Evolutionary conservation across 2,113 vertebrate species (phyloP), one percentile per base, ranked within the genome.

Genomic region (Sorex fumeus): DNA sequence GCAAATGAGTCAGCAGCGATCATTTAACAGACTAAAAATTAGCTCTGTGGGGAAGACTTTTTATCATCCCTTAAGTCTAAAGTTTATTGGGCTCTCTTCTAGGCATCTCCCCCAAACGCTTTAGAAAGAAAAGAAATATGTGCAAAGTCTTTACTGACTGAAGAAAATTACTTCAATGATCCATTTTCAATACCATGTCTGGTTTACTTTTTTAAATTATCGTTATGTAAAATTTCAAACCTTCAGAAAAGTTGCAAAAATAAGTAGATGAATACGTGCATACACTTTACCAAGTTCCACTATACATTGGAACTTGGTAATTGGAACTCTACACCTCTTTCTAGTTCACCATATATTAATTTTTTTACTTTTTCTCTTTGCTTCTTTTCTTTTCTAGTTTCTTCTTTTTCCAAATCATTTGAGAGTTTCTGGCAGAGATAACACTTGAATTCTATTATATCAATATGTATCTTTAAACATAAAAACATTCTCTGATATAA

Each of bases 1-100:
- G 70, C 66, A 91, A 94, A 43, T 53, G 92, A 93, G 86, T 77
- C 66, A 91, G 66, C 64, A 91, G 70, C 79, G 94, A 90, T 91
- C 95, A 77, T 62, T 96, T 85, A 93, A 77, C 57, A 91, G 7
- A 25, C 36, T 95, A 77, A 21, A 93, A 53, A 94, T 66, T 69
- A 90, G 88, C 34, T 69, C 40, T 72, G 34, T 18, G 62, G 72
- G 28, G 87, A 72, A 81, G 90, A 0, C 86, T 94, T 88, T 88
- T 72, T 69, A 83, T 1, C 12, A 67, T 78, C 13, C 91, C 67
- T 82, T 78, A 86, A 93, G 45, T 75, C 78, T 96, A 79, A 89
- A 60, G 88, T 28, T 13, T 92, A 92, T 32, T 32, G 87, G 28
- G 2, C 4, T 92, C 84, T 81, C 70, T 57, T 91, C 85, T 95